phyloP scores from a whole-genome alignment of 2,797 vertebrate species.

The Sebastes elongatus region DNA sequence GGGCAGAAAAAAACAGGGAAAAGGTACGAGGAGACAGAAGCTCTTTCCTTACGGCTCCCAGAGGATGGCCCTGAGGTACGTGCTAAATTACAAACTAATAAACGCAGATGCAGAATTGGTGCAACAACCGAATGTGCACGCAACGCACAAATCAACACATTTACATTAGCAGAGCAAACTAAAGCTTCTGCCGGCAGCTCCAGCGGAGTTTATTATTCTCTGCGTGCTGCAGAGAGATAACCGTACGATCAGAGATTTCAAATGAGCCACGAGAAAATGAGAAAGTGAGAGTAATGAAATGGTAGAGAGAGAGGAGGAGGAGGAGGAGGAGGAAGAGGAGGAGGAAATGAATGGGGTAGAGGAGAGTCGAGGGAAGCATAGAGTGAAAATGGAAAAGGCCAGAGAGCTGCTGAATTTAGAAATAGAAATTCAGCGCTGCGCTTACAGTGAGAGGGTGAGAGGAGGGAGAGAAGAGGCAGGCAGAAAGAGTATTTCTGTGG shows the following conservation, averaged over 20 bases:
- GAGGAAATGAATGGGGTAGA: constrained; percentile 27
- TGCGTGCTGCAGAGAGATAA: constrained; percentile 58
- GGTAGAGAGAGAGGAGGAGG: not conserved
- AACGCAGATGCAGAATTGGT: constrained; percentile 4
- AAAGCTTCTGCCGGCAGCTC: constrained; percentile 23
- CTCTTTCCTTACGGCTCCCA: not conserved
- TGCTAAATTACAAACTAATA: constrained; percentile 40
- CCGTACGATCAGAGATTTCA: constrained; percentile 54
- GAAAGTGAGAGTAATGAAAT: constrained; percentile 41
- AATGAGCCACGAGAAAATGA: constrained; percentile 53
- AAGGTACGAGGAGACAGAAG: not conserved
- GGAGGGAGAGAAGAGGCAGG: not conserved
- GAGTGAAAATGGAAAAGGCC: constrained; percentile 32
- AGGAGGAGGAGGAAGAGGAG: not conserved
- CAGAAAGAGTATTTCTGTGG: not conserved
- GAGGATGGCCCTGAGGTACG: constrained; percentile 7
- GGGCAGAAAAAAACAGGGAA: not conserved
- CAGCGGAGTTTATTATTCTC: constrained; percentile 45
- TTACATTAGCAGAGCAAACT: constrained; percentile 36
- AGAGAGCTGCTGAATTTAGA: constrained; percentile 49
- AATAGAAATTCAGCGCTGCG: constrained; percentile 19
- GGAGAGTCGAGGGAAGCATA: constrained; percentile 19
- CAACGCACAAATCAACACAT: constrained; percentile 19
- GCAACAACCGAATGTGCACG: constrained; percentile 12
- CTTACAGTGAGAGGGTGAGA: constrained; percentile 18